These are phyloP conservation scores for Lordiphosa stackelbergi DNA, from an alignment of 1,140 invertebrate species.

Conservation along the genomic window DNA sequence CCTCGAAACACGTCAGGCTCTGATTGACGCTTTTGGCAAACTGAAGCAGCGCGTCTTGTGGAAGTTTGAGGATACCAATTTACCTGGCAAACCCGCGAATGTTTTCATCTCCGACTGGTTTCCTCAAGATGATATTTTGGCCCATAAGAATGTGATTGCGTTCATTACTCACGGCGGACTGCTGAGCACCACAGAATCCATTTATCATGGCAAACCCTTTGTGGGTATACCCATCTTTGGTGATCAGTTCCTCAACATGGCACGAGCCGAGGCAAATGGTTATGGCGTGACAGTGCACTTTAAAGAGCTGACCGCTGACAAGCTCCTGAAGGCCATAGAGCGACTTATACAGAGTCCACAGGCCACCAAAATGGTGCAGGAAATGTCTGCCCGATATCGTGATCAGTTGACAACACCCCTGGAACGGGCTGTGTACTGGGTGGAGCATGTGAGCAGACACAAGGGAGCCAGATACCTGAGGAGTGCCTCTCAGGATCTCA, in stretches of 20 bases:
- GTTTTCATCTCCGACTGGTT: slow-evolving; percentile 83
- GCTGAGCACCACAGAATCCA: slow-evolving; percentile 84
- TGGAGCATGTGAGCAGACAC: slow-evolving; percentile 83
- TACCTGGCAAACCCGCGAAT: slow-evolving; percentile 81
- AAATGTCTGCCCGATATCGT: slow-evolving; percentile 80
- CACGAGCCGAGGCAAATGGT: slow-evolving; percentile 77
- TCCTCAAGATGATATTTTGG: slow-evolving; percentile 85
- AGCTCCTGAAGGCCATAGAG: slow-evolving; percentile 42
- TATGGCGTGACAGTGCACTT: slow-evolving; percentile 76
- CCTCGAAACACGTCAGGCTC: slow-evolving; percentile 77
- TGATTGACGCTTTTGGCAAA: slow-evolving; percentile 79
- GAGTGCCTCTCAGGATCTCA: slow-evolving; percentile 78
- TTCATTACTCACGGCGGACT: slow-evolving; percentile 87
- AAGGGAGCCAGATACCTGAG: slow-evolving; percentile 78
- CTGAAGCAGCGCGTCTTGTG: slow-evolving; percentile 82
- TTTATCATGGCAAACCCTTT: slow-evolving; percentile 84
- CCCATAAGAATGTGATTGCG: slow-evolving; percentile 82
- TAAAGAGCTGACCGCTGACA: slow-evolving; percentile 36
- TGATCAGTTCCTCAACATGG: slow-evolving; percentile 81
- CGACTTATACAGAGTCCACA: slow-evolving; percentile 44
- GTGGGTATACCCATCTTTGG: slow-evolving; percentile 84
- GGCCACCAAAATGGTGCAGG: slow-evolving; percentile 76
- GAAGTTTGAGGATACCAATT: slow-evolving; percentile 82
- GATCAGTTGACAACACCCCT: slow-evolving; percentile 81
- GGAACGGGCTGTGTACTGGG: slow-evolving; percentile 84